These are phyloP conservation scores for Nylanderia fulva DNA, from an alignment of 1,140 invertebrate genomes.

Conservation along the genomic window DNA sequence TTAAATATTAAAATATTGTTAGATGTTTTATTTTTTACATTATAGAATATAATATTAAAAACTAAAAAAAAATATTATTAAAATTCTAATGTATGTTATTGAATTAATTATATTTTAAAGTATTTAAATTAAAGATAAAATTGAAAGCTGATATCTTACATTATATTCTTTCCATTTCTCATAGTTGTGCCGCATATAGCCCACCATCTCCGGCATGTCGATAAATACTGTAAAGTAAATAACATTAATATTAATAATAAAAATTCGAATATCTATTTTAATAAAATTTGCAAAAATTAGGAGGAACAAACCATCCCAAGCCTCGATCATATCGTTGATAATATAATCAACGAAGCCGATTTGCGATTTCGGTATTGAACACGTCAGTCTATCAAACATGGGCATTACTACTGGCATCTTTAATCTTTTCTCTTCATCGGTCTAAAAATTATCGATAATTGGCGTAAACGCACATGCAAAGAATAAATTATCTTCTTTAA, in stretches of 20 bases:
- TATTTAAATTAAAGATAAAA: constrained; percentile 11
- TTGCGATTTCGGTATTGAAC: constrained; percentile 98
- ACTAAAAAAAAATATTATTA: neutral
- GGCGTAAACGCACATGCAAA: neutral
- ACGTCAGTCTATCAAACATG: constrained; percentile 96
- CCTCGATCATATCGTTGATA: constrained; percentile 98
- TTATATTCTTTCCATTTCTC: constrained; percentile 94
- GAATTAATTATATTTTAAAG: neutral
- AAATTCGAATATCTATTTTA: neutral
- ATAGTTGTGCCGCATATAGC: constrained; percentile 94
- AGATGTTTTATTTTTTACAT: neutral
- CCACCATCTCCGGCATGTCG: constrained; percentile 95
- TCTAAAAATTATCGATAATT: constrained; percentile 87
- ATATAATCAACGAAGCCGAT: constrained; percentile 99
- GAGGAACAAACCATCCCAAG: constrained; percentile 94
- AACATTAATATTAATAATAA: neutral
- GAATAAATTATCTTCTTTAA: neutral
- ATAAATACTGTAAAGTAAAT: constrained; percentile 92
- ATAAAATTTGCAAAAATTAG: neutral
- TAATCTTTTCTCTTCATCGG: constrained; percentile 95
- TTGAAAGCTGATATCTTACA: constrained; percentile 71
- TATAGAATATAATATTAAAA: neutral
- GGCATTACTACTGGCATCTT: constrained; percentile 98
- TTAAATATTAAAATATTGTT: neutral
- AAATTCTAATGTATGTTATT: neutral